Percentiles rank a stretch among this genome's conserved stretches.
phyloP scores from a whole-genome alignment of 2,797 vertebrate species.

The Tachyglossus aculeatus region DNA sequence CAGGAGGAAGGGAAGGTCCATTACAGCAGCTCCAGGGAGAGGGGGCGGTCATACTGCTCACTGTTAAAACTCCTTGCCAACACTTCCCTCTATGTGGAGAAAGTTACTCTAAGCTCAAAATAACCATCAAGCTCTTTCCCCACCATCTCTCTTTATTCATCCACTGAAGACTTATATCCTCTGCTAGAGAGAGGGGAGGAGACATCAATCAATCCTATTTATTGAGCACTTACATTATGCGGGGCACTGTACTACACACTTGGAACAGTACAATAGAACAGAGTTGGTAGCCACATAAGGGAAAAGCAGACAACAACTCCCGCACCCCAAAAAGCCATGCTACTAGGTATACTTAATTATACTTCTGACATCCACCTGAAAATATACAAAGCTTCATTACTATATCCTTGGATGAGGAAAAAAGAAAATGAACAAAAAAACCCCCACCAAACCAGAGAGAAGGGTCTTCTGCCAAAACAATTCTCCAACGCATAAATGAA shows the following conservation, averaged over 20 bases:
- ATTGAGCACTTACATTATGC: no score
- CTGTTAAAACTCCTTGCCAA: constrained; percentile 12
- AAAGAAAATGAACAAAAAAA: constrained; percentile 29
- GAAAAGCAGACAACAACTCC: background rate
- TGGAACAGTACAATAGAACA: background rate
- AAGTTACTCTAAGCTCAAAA: background rate
- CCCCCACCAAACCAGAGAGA: background rate
- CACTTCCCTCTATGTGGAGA: background rate
- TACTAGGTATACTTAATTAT: constrained; percentile 31
- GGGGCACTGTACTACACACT: no score
- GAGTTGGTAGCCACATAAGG: background rate
- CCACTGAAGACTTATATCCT: background rate
- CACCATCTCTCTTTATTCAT: background rate
- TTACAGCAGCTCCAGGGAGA: constrained; percentile 23
- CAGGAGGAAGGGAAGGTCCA: background rate
- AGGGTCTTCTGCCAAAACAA: constrained; percentile 49
- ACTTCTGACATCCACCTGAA: constrained; percentile 57
- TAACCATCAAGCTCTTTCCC: constrained; percentile 3
- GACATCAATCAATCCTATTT: no score
- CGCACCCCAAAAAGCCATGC: background rate
- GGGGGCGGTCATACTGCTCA: background rate
- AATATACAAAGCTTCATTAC: constrained; percentile 43
- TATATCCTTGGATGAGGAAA: no score
- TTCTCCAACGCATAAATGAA: constrained; percentile 50
- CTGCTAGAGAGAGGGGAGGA: background rate